phyloP scores from a whole-genome alignment of 2,113 vertebrate genomes.

The Australoheros scitulus region DNA sequence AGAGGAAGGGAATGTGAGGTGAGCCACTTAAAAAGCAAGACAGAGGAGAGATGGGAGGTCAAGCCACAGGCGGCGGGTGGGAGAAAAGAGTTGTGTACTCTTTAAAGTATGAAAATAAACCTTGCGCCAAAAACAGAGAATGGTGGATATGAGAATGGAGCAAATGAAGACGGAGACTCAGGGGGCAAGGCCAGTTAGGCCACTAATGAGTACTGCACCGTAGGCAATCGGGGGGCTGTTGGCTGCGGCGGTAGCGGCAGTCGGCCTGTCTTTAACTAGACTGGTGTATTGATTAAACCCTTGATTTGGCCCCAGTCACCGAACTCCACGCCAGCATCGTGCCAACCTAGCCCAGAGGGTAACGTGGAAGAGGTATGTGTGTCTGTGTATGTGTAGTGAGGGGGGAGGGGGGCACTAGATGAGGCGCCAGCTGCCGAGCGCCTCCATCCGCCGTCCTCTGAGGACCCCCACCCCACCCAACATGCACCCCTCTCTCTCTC shows the following conservation, averaged over 20 bases:
- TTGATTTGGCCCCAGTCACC: constrained; percentile 92
- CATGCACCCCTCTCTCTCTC: constrained; percentile 39
- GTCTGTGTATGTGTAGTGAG: constrained; percentile 35
- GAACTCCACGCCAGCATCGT: constrained; percentile 68
- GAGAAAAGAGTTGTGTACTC: constrained; percentile 7
- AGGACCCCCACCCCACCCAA: constrained; percentile 75
- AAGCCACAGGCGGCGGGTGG: background rate
- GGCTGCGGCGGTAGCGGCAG: constrained; percentile 84
- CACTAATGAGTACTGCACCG: constrained; percentile 61
- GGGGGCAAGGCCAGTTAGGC: constrained; percentile 61
- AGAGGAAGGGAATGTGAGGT: constrained; percentile 23
- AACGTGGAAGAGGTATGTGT: constrained; percentile 68
- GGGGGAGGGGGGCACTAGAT: constrained; percentile 75
- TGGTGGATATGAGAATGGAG: constrained; percentile 43
- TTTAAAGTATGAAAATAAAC: constrained; percentile 34
- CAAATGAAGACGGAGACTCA: constrained; percentile 59
- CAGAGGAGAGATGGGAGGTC: background rate
- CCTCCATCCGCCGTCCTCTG: constrained; percentile 88
- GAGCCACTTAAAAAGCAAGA: constrained; percentile 19
- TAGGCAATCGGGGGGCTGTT: constrained; percentile 49
- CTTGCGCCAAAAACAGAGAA: constrained; percentile 26
- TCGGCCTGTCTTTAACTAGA: constrained; percentile 88
- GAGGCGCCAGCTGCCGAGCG: constrained; percentile 98
- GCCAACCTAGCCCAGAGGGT: constrained; percentile 71
- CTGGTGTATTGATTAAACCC: constrained; percentile 98